These are phyloP conservation scores for Proctacanthus coquilletti DNA, from an alignment of 1,140 invertebrate species.

Conservation along the genomic window DNA sequence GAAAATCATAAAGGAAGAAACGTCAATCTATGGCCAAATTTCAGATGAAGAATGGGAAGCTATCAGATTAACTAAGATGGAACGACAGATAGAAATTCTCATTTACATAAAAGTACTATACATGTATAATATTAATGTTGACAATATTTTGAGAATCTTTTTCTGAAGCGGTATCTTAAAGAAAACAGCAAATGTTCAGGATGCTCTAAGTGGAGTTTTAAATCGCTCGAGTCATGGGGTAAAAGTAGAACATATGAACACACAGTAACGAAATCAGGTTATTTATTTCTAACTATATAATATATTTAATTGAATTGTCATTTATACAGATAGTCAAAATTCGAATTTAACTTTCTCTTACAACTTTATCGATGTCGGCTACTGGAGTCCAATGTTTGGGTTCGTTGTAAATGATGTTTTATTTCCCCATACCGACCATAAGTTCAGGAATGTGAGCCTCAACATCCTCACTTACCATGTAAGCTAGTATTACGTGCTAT, in stretches of 20 bases:
- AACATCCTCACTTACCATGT: conserved; percentile 55
- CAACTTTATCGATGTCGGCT: conserved; percentile 45
- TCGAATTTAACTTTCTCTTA: conserved; percentile 2
- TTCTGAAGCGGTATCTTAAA: conserved; percentile 17
- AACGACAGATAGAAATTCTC: conserved; percentile 43
- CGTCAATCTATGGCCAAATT: conserved; percentile 49
- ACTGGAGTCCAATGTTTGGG: conserved; percentile 55
- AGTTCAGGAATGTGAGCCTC: conserved; percentile 56
- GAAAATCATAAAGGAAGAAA: conserved; percentile 45
- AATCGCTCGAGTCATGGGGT: conserved; percentile 26
- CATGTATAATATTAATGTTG: not conserved
- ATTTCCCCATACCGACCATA: conserved; percentile 63
- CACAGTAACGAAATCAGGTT: no score
- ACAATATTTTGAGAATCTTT: not conserved
- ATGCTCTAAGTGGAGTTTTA: conserved; percentile 26
- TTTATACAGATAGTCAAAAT: not conserved
- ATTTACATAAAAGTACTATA: conserved; percentile 29
- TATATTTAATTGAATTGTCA: not conserved
- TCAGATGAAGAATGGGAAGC: conserved; percentile 70
- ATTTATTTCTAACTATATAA: no score
- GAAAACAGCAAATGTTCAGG: conserved; percentile 52
- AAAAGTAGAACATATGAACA: conserved; percentile 10
- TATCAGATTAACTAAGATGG: conserved; percentile 47
- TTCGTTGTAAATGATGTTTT: conserved; percentile 47
- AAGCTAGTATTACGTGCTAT: conserved; percentile 19